Base-by-base conservation (phyloP, 2,113 vertebrate species). In the Saimiri boliviensis region DNA sequence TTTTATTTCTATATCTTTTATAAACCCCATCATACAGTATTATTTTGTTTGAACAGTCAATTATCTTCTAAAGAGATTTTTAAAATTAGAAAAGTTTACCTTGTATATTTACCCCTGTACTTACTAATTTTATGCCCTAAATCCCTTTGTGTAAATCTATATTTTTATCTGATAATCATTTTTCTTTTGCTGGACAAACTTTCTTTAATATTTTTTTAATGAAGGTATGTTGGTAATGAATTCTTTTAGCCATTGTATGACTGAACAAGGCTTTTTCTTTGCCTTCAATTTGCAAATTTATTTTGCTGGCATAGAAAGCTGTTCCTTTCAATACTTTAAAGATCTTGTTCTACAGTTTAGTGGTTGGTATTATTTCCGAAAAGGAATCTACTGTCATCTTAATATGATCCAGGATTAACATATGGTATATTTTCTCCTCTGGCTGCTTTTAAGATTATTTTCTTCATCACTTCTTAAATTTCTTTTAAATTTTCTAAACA, bases 1-100 rank as follows among this genome's bases (percentile, higher is more conserved):
- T 71, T 95, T 83, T 63, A 86, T 77, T 93, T 93, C 32, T 80
- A 56, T 12, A 56, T 49, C 70, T 79, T 91, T 74, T 68, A 80
- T 25, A 80, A 73, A 86, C 25, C 23, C 37, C 8, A 54, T 2
- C 47, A 42, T 52, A 63, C 16, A 66, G 30, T 86, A 89, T 76
- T 45, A 40, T 83, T 71, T 89, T 88, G 11, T 76, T 79, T 87
- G 68, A 68, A 86, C 8, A 47, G 45, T 73, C 30, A 93, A 37
- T 89, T 81, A 17, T 60, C 20, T 79, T 79, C 63, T 77, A 82
- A 86, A 87, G 49, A 95, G 16, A 83, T 60, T 66, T 79, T 82
- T 86, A 5, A 58, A 68, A 37, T 79, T n/a, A 81, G 23, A 90
- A 86, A 58, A 7, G 11, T 63, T 56, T 88, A 27, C 14, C 9